A percentile compares a stretch with the other conserved stretches of the same genome.
Conservation (phyloP, 2,797 vertebrate species). For the Trachops cirrhosus region DNA sequence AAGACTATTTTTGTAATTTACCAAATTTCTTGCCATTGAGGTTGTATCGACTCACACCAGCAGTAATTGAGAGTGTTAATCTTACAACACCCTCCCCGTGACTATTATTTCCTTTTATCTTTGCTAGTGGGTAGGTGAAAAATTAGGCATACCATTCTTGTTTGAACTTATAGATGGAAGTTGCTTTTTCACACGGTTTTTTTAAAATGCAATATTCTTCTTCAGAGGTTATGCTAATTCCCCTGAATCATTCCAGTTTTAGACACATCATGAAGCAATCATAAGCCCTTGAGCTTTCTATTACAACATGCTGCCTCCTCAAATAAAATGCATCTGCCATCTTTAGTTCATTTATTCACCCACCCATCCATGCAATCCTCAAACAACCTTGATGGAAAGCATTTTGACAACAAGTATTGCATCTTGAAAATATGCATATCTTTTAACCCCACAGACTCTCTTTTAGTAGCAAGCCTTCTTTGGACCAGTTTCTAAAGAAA, state of each 20-base stretch:
- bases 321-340: slow-evolving; percentile 18
- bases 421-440: slow-evolving; percentile 17
- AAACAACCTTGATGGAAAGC: neutral
- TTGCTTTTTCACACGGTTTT: neutral
- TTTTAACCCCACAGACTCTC: neutral
- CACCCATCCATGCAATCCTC: neutral
- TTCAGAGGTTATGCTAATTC: slow-evolving; percentile 53
- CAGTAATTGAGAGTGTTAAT: neutral
- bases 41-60: slow-evolving; percentile 18
- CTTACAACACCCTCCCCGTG: neutral
- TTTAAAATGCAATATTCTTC: slow-evolving; percentile 12
- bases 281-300: neutral
- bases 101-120: slow-evolving; percentile 27
- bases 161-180: slow-evolving; percentile 46
- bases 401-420: neutral
- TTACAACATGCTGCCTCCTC: neutral
- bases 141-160: slow-evolving; percentile 34
- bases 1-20: neutral
- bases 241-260: neutral
- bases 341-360: slow-evolving; percentile 36
- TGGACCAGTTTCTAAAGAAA: slow-evolving; percentile 19
- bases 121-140: slow-evolving; percentile 41
- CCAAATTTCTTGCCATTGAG: slow-evolving; percentile 17
- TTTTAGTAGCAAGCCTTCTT: neutral
- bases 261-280: slow-evolving; percentile 8